Conservation (phyloP, 1,140 invertebrate genomes). For the Aphelinus atriplicis region DNA sequence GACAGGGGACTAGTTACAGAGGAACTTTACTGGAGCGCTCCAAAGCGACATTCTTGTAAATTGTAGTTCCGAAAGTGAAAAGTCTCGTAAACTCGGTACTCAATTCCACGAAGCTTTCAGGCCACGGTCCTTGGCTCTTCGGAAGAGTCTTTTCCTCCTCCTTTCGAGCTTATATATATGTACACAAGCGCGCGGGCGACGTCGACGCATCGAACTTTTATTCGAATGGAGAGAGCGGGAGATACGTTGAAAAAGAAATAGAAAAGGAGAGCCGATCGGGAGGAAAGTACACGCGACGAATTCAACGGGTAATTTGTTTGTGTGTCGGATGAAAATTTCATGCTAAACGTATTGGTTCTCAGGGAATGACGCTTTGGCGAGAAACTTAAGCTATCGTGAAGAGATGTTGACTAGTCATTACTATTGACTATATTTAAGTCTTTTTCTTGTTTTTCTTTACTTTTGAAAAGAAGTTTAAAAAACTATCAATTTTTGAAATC, state of each 20-base stretch:
- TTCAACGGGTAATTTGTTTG: slow-evolving; percentile 35
- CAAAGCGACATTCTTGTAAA: slow-evolving; percentile 36
- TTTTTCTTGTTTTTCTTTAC: too few relatives aligned
- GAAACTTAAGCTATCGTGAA: too few relatives aligned
- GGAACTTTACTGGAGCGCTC: slow-evolving; percentile 3
- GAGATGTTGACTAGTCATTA: too few relatives aligned
- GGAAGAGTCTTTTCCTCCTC: slow-evolving; percentile 19
- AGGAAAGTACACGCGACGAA: slow-evolving; percentile 16
- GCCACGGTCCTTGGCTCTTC: slow-evolving; percentile 26
- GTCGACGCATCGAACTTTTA: slow-evolving; percentile 32
- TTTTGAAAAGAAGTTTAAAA: too few relatives aligned
- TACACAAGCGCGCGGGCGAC: neutral
- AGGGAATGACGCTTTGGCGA: neutral
- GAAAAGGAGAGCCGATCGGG: neutral
- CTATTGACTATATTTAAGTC: too few relatives aligned
- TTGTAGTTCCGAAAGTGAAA: slow-evolving; percentile 42
- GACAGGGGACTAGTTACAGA: slow-evolving; percentile 16
- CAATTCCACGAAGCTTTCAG: slow-evolving; percentile 39
- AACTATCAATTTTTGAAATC: too few relatives aligned
- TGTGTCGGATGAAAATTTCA: slow-evolving; percentile 29
- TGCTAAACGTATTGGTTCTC: slow-evolving; percentile 24
- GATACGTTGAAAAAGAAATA: neutral
- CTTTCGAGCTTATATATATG: neutral
- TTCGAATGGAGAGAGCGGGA: neutral
- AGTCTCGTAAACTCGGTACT: slow-evolving; percentile 42